Base-by-base conservation (phyloP, 1,140 invertebrate species). In the Latrodectus geometricus region DNA sequence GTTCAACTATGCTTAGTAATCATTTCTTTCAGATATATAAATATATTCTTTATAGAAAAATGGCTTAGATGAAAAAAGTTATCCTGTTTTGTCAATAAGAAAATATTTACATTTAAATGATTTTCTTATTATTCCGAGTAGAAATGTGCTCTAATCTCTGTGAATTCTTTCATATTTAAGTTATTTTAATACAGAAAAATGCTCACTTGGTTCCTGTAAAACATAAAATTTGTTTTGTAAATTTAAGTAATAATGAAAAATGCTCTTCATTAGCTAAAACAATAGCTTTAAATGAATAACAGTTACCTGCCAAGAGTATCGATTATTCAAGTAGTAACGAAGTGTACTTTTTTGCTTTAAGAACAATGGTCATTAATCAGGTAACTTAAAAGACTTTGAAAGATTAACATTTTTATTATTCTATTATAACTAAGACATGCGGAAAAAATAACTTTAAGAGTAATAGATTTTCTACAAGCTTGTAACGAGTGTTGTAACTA, bases 321-420 rank as follows among this genome's bases (percentile, higher is more conserved):
- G 72, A 74, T 74, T 74, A 74, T 74, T 74, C 72, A 74, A 74
- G 52, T 74, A 50, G 49, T 74, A 50, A 35, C 35, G 72, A 50
- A 50, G 52, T 50, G 52, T 74, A 74, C 50, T 74, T 74, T 73
- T 74, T 52, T 48, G 52, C 35, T 35, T 35, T 74, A 9, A 20
- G 52, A 50, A 5, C 49, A 11, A 50, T 74, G 17, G 17, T 50
- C 72, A 74, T 74, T 74, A 74, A 74, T 74, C 72, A 74, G 49
- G 48, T 50, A 9, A 4, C 8, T 35, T 9, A 73, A 73, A 74
- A 20, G 48, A 17, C 72, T 74, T 74, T 12, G 72, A 50, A 50
- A 74, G 49, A 74, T 74, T 74, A 74, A 20, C 72, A 74, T 74
- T 74, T 73, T 73, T 74, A 74, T 74, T 74, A 74, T 74, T 74